A percentile compares a stretch with the other conserved stretches of the same genome.
These are phyloP conservation scores for Austrolebias charrua DNA, from an alignment of 2,797 vertebrate genomes.

Conservation along the genomic window DNA sequence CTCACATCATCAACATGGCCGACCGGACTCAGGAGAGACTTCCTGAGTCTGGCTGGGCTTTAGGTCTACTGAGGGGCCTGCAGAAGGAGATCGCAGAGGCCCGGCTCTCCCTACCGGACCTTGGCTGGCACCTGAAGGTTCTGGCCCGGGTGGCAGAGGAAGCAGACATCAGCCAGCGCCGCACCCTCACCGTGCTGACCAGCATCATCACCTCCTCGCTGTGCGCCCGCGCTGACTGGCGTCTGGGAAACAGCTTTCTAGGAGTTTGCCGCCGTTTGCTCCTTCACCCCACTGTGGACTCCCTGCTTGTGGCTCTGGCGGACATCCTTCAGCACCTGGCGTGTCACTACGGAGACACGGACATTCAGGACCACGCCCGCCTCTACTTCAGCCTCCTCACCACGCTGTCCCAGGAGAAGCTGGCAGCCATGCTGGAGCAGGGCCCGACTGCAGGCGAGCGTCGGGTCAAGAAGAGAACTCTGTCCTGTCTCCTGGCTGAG, in stretches of 20 bases:
- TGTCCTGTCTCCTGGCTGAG: constrained; percentile 82
- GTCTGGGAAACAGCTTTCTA: constrained; percentile 81
- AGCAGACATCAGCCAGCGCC: constrained; percentile 66
- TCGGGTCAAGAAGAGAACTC: constrained; percentile 64
- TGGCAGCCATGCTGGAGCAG: constrained; percentile 71
- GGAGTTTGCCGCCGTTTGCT: constrained; percentile 82
- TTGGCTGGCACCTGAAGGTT: constrained; percentile 83
- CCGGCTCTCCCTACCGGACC: constrained; percentile 59
- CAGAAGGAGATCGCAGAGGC: constrained; percentile 71
- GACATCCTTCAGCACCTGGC: constrained; percentile 82
- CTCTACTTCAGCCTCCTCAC: constrained; percentile 87
- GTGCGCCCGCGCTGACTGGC: constrained; percentile 75
- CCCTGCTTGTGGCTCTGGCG: constrained; percentile 73
- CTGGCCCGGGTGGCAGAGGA: constrained; percentile 81
- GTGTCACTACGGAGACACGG: constrained; percentile 77
- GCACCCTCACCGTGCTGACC: constrained; percentile 78
- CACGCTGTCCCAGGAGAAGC: constrained; percentile 83
- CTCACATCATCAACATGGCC: constrained; percentile 82
- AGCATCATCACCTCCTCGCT: constrained; percentile 53
- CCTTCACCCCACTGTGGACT: constrained; percentile 74
- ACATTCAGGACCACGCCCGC: constrained; percentile 84
- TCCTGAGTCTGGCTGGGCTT: constrained; percentile 71
- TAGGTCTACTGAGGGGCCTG: constrained; percentile 71
- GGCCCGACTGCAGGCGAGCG: constrained; percentile 62
- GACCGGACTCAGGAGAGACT: constrained; percentile 71